Conservation (phyloP, 2,888 invertebrate genomes). For the Anagyrus pseudococci region DNA sequence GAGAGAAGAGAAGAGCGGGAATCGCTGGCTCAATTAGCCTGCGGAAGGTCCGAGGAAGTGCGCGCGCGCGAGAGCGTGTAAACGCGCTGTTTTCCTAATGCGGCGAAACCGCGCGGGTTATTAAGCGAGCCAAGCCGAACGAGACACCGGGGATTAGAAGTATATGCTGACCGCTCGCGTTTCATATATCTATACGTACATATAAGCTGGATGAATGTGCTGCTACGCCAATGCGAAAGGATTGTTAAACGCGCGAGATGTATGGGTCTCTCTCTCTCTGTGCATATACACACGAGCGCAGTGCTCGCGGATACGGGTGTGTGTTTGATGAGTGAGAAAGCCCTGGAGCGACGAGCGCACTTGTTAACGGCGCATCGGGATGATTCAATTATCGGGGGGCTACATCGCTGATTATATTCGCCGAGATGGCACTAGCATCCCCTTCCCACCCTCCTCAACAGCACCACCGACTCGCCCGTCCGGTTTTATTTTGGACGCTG, state of each 20-base stretch:
- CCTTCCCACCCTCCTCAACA: not conserved
- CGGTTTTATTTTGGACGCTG: too few species aligned
- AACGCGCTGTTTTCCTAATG: conserved; percentile 58
- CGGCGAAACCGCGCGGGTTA: conserved; percentile 52
- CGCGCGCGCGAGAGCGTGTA: conserved; percentile 28
- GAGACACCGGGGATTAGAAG: conserved; percentile 57
- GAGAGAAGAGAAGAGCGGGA: too few species aligned
- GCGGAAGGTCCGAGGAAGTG: not conserved
- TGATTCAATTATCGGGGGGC: conserved; percentile 33
- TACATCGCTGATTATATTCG: conserved; percentile 28
- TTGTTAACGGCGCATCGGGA: conserved; percentile 14
- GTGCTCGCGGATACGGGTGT: too few species aligned
- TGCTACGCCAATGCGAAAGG: too few species aligned
- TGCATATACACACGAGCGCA: too few species aligned
- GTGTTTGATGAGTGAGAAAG: too few species aligned
- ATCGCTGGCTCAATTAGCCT: too few species aligned
- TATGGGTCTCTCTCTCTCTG: too few species aligned
- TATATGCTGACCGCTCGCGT: not conserved
- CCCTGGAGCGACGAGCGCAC: too few species aligned
- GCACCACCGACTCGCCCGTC: too few species aligned
- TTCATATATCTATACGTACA: not conserved
- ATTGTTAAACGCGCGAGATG: too few species aligned
- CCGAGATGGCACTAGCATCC: not conserved
- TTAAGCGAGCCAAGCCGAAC: conserved; percentile 55
- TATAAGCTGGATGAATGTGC: too few species aligned